These are phyloP conservation scores for Chelmon rostratus DNA, from an alignment of 2,797 vertebrate genomes.

Conservation along the genomic window DNA sequence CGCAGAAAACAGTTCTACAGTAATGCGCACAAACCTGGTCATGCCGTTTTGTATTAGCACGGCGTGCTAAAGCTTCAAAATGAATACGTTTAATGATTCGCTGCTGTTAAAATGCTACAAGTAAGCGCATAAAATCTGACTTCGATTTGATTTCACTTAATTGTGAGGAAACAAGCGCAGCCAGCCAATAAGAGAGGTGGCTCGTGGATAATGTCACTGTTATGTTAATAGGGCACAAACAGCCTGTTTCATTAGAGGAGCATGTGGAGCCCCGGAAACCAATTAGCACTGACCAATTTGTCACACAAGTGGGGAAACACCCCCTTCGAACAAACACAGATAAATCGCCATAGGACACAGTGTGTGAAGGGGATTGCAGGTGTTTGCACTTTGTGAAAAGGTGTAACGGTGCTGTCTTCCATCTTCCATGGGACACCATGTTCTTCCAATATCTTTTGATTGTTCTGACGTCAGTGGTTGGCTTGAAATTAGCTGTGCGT, in stretches of 20 bases:
- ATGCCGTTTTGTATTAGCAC: no score
- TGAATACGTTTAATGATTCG: no score
- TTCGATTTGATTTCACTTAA: no score
- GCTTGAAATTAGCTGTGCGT: not conserved
- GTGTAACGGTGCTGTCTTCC: conserved; percentile 7
- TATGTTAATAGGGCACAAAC: conserved; percentile 2
- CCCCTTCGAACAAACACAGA: not conserved
- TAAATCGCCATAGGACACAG: not conserved
- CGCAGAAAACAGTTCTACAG: no score
- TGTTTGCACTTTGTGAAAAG: not conserved
- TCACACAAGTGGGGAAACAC: not conserved
- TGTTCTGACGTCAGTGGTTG: conserved; percentile 2
- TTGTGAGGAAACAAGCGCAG: no score
- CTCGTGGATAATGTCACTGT: conserved; percentile 6
- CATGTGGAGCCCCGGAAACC: not conserved
- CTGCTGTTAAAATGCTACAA: no score
- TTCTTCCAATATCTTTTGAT: not conserved
- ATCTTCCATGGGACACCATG: not conserved
- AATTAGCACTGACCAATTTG: not conserved
- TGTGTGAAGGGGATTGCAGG: conserved; percentile 11
- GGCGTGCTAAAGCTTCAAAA: no score
- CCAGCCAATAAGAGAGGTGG: not conserved
- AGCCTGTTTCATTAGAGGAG: conserved; percentile 12
- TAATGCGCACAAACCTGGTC: no score
- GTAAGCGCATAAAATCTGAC: no score